Evolutionary conservation across 2,797 vertebrate species (phyloP), one percentile per base, ranked within the genome.

Genomic region (Amniataba percoides): DNA sequence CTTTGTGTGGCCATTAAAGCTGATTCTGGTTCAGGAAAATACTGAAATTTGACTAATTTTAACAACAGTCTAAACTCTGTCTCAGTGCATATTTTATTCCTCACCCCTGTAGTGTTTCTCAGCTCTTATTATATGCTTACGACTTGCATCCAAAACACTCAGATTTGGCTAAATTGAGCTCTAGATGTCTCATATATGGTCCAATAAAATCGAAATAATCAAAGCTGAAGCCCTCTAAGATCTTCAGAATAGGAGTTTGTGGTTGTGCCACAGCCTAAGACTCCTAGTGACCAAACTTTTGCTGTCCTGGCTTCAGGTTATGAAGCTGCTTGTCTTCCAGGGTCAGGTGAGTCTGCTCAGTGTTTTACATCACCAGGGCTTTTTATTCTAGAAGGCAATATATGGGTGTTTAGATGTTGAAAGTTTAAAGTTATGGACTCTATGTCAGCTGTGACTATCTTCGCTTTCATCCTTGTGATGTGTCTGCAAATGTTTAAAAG

Each of bases 401-500:
- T 48, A 48, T 1, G 3, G 18, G n/a, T n/a, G 18, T 9, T n/a
- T n/a, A n/a, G n/a, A 42, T 23, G 15, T 42, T 42, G 14, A 59
- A 5, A 65, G 34, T 31, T 63, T 31, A 34, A 69, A 15, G 5
- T 31, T 71, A 25, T n/a, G 1, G 1, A 18, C 31, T 34, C 14
- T 14, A n/a, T 53, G 45, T 16, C 60, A n/a, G n/a, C 36, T 43
- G 16, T 42, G 7, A 36, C 6, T 31, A 55, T n/a, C 16, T 46
- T 19, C 36, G 39, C 5, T 40, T 40, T 40, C 18, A 10, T 61
- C 16, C 2, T n/a, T 27, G 12, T 15, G 39, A 19, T 58, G 15
- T 71, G 34, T 60, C 34, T 60, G 18, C 15, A 48, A 27, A n/a
- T 23, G 43, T 68, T 21, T 19, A 19, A 66, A 52, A 15, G 39